Base-by-base conservation (phyloP, 2,888 invertebrate species). In the Cyrtodaria siliqua region DNA sequence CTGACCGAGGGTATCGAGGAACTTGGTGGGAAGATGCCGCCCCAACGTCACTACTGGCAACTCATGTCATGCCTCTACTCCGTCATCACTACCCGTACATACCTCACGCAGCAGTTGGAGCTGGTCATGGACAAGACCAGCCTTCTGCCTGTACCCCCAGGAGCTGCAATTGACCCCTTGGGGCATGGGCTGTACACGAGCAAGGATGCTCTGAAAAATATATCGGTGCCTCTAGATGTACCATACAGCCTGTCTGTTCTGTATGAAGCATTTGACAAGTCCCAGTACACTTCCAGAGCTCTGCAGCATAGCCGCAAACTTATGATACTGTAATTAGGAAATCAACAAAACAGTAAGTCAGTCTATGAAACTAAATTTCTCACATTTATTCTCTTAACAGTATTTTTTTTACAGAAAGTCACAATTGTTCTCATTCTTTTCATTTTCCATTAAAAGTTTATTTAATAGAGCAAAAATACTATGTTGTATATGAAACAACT, bases 141-240 rank as follows among this genome's bases (percentile, higher is more conserved):
- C 18, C 57, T 62, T 18, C 69, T 72, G 9, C 71, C 68, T 20
- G 78, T 78, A 18, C 57, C 72, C 38, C 85, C 87, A 29, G 91
- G 90, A n/a, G 89, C 88, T 24, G 88, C 85, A 49, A 87, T 91
- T 47, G 91, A 92, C 71, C 91, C 91, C 6, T 67, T 86, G 47
- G 89, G 90, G n/a, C 89, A 90, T 68, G 85, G 87, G n/a, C 74
- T 86, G 4, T 91, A 91, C 74, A 75, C 86, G 18, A 85, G 91
- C 90, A 86, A 85, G 53, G 89, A 89, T 75, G 89, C 89, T 1
- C 78, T 84, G 77, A 85, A 78, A 56, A 85, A 90, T 57, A 85
- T 90, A n/a, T 88, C 90, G 27, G 92, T 93, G 18, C 93, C 93
- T 1, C 82, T 93, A 55, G 92, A 93, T 77, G 79, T 90, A 3